Conservation (phyloP, 2,797 vertebrate genomes). For the Uromys caudimaculatus region DNA sequence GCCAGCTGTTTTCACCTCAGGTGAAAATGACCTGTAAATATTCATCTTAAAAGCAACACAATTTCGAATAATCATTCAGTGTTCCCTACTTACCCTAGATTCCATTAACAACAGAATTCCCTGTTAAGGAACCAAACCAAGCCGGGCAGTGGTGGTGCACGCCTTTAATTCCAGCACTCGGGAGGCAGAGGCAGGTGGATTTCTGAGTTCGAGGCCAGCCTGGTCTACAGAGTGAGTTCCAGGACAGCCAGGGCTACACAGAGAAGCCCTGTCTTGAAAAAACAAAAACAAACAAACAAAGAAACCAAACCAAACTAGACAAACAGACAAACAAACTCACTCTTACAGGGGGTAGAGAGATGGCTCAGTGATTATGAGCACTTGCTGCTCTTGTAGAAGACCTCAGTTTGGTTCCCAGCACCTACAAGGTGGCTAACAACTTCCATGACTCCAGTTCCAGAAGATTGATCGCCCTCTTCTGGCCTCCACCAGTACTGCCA, state of each 20-base stretch:
- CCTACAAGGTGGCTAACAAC: background rate
- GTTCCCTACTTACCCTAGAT: background rate
- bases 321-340: background rate
- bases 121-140: background rate
- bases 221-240: too few species aligned
- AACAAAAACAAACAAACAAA: too few species aligned
- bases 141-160: too few species aligned
- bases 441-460: background rate
- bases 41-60: background rate
- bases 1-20: background rate
- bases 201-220: too few species aligned
- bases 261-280: too few species aligned
- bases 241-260: too few species aligned
- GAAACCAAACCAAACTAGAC: background rate
- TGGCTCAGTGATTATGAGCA: too few species aligned
- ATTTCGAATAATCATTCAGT: background rate
- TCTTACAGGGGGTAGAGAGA: background rate
- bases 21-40: background rate
- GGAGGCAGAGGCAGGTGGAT: too few species aligned
- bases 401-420: background rate
- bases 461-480: background rate
- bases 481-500: background rate
- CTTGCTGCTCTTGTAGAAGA: background rate
- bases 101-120: background rate
- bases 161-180: too few species aligned